These are phyloP conservation scores for Cettia cetti DNA, from an alignment of 2,113 vertebrate species.

Conservation along the genomic window DNA sequence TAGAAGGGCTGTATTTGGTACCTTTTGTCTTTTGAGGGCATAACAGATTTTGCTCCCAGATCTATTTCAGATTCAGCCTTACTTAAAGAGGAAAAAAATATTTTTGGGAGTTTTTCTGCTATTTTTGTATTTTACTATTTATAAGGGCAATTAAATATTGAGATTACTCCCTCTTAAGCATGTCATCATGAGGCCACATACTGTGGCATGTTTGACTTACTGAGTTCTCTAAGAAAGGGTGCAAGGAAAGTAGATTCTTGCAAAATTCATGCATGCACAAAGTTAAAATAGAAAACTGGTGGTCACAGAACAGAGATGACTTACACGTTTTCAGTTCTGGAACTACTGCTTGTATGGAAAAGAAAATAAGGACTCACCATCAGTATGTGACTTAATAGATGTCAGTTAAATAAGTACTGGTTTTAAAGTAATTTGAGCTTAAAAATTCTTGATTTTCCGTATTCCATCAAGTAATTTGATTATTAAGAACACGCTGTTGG, in stretches of 20 bases:
- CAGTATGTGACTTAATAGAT: not conserved
- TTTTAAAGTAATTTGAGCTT: not conserved
- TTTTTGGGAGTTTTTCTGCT: not conserved
- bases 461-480: not conserved
- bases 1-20: conserved; percentile 31
- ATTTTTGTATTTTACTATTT: not conserved
- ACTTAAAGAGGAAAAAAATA: not conserved
- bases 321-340: not conserved
- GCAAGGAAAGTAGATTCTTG: not conserved
- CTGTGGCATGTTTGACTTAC: not conserved
- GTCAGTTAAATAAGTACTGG: not conserved
- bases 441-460: not conserved
- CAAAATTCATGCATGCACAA: not conserved
- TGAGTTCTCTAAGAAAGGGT: not conserved
- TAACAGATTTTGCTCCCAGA: conserved; percentile 47
- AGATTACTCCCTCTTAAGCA: not conserved
- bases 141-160: conserved; percentile 34
- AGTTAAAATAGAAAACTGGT: not conserved
- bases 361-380: not conserved
- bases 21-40: conserved; percentile 34
- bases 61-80: not conserved
- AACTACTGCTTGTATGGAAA: not conserved
- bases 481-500: conserved; percentile 1
- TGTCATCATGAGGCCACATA: not conserved
- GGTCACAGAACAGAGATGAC: not conserved